Conservation (phyloP, 1,140 invertebrate species). For the Plutomurus gul region DNA sequence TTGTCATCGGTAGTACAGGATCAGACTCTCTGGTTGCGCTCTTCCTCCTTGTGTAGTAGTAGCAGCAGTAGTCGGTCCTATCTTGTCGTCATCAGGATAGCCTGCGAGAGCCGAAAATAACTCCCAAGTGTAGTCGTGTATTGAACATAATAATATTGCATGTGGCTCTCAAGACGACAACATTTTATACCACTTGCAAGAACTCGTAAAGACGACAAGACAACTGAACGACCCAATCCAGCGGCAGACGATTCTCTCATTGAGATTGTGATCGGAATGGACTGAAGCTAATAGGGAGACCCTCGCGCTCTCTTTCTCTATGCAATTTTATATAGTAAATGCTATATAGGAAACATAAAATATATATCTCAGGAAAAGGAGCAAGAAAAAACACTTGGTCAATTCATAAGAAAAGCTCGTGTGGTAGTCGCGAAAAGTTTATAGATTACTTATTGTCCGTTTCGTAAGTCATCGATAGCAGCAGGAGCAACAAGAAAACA, state of each 20-base stretch:
- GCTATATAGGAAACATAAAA: too few species aligned
- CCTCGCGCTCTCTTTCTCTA: too few species aligned
- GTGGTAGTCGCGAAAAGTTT: too few species aligned
- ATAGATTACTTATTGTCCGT: too few species aligned
- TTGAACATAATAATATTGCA: slow-evolving; percentile 25
- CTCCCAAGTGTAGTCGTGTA: background rate
- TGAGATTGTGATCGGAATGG: background rate
- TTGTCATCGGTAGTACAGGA: background rate
- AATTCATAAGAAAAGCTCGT: too few species aligned
- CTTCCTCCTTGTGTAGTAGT: background rate
- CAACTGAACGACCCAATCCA: background rate
- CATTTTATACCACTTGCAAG: slow-evolving; percentile 6
- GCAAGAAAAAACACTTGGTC: too few species aligned
- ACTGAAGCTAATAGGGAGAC: background rate
- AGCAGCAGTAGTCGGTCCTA: background rate
- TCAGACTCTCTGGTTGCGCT: background rate
- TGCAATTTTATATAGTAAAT: too few species aligned
- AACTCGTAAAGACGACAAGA: background rate
- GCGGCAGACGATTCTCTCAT: background rate
- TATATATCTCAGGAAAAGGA: too few species aligned
- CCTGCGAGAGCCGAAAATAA: background rate
- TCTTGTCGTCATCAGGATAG: background rate
- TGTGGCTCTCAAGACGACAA: slow-evolving; percentile 8
- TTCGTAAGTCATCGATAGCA: too few species aligned
- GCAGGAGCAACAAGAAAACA: too few species aligned